Evolutionary conservation across 2,797 vertebrate species (phyloP).

Genomic region (Ceryle rudis): DNA sequence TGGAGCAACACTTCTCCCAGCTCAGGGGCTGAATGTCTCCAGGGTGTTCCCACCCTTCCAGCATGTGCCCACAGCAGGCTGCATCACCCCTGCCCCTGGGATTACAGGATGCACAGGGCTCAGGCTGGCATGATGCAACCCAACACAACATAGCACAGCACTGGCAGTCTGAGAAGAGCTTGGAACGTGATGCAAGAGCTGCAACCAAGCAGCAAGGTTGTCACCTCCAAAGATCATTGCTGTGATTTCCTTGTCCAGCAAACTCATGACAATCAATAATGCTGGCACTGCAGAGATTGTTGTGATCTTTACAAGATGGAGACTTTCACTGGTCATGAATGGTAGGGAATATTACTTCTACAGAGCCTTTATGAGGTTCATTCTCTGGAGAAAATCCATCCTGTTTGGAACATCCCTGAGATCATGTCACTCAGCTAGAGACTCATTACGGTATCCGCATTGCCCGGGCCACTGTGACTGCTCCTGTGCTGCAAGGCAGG

Average conservation of each 20-base stretch:
- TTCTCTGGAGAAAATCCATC: not conserved
- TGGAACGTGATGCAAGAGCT: not conserved
- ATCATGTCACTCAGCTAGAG: not conserved
- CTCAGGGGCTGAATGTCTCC: not conserved
- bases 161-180: not conserved
- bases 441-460: fast-evolving
- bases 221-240: not conserved
- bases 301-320: not conserved
- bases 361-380: not conserved
- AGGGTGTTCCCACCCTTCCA: not conserved
- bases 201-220: fast-evolving
- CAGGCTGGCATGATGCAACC: not conserved
- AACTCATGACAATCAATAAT: not conserved
- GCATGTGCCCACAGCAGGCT: fast-evolving
- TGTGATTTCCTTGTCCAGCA: not conserved
- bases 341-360: not conserved
- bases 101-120: fast-evolving
- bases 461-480: not conserved
- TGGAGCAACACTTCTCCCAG: not conserved
- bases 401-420: not conserved
- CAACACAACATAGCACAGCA: not conserved
- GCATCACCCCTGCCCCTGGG: not conserved
- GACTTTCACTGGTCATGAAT: not conserved
- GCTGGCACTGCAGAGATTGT: not conserved
- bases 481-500: fast-evolving